Evolutionary conservation across 1,140 invertebrate species (phyloP), one percentile per base, ranked within the genome.

Genomic region (Panulirus ornatus): DNA sequence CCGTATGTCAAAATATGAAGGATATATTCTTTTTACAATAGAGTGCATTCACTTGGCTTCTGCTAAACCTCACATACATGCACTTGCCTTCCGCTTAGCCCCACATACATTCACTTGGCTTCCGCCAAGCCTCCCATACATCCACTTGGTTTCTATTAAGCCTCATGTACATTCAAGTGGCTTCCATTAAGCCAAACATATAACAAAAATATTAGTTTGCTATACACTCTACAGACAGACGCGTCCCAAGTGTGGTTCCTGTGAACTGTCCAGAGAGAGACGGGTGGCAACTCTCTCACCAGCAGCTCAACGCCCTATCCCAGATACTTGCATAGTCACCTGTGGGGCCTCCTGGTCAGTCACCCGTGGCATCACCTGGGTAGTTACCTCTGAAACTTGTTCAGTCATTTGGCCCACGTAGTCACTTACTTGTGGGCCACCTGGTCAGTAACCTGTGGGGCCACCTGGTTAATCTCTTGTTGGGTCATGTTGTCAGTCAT

Each of bases 251-350:
- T 66, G 58, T 30, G 30, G 58, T 66, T 66, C 30, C 6, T 30
- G 58, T 30, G n/a, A 8, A 30, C 27, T 66, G 22, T 66, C 27
- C n/a, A 34, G 58, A 8, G 16, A 30, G 0, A 22, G 58, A 66
- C 58, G 30, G 8, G 58, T 30, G n/a, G 30, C n/a, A 30, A 27
- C 11, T 66, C 0, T 75, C 11, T 38, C 75, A 78, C 27, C 40
- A 42, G 40, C 40, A 42, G n/a, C 38, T n/a, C 44, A 30, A 47
- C 83, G 73, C 83, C 70, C 66, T 84, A 66, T 71, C 30, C 70
- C 83, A n/a, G 66, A 73, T 84, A 42, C 73, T 84, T 84, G 66
- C 83, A 84, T 84, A 73, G 83, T 84, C 83, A 84, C 66, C 70
- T 42, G 63, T 54, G 27, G 27, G 78, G 44, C 27, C 16, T 9